These are phyloP conservation scores for Halichoerus grypus DNA, from an alignment of 2,113 vertebrate species.

Conservation along the genomic window DNA sequence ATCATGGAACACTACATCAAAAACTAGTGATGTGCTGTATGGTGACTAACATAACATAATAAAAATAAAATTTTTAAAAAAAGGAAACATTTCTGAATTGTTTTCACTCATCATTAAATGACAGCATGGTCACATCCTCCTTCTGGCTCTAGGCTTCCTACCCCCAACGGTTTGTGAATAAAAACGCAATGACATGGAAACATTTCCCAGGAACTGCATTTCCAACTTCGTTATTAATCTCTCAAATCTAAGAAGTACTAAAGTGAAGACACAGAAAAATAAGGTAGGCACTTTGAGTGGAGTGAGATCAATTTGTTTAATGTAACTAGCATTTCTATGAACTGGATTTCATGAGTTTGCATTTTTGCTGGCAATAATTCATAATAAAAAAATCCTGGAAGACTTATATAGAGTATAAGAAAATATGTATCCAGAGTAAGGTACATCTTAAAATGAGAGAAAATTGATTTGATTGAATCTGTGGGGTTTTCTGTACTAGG, in stretches of 20 bases:
- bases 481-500: not conserved
- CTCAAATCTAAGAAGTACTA: conserved; percentile 14
- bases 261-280: conserved; percentile 45
- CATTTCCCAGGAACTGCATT: conserved; percentile 16
- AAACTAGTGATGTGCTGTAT: too few species aligned
- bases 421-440: not conserved
- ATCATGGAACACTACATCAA: too few species aligned
- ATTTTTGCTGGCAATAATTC: conserved; percentile 49
- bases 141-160: not conserved
- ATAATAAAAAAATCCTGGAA: conserved; percentile 46
- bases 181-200: not conserved
- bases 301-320: conserved; percentile 58
- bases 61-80: too few species aligned
- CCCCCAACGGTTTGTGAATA: not conserved
- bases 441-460: conserved; percentile 36
- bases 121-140: not conserved
- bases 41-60: too few species aligned
- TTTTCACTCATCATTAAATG: not conserved
- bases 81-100: not conserved
- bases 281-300: not conserved
- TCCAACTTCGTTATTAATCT: conserved; percentile 37
- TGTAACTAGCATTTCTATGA: conserved; percentile 34
- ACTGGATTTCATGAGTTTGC: conserved; percentile 28
- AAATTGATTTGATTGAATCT: conserved; percentile 51
- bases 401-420: not conserved